Evolutionary conservation across 2,888 invertebrate genomes (phyloP), one percentile per base, ranked within the genome.

Genomic region (Margaritifera margaritifera): DNA sequence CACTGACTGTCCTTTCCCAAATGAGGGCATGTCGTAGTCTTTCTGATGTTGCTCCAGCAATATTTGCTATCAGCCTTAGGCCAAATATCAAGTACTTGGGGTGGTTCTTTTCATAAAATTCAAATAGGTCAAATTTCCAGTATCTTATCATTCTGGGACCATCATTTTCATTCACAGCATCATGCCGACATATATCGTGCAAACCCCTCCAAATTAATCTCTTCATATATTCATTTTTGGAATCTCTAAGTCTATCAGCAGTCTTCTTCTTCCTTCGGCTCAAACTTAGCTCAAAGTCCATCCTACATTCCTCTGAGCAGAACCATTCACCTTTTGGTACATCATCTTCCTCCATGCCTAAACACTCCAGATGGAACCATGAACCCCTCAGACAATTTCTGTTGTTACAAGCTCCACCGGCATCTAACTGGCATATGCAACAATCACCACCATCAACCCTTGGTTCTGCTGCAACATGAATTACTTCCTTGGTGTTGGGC

Each of bases 131-230:
- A 52, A 24, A 64, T 31, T 60, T 59, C 69, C 64, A 69, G 31
- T 64, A 64, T 11, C 59, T 58, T 15, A 71, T 55, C 31, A 71
- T 66, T 62, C 66, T 56, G 18, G 20, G 22, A 11, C 66, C 70
- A 70, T 70, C 70, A 62, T 70, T 70, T 59, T 70, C 66, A n/a
- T 62, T 66, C 6, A 63, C 62, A 24, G 70, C 66, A 66, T 70
- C 66, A 66, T 66, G 66, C 5, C 59, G 19, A 19, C 55, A 62
- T 20, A 62, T 66, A 51, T 69, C 57, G 24, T 64, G 60, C 5
- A 69, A 50, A 22, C 69, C 60, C 22, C 55, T 58, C 66, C 57
- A 66, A 19, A 66, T n/a, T 20, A 70, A 42, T 22, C 42, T 11
- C 19, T 59, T 42, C 4, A 55, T 58, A 62, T 66, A 59, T 62